phyloP scores from a whole-genome alignment of 2,888 invertebrate genomes.

The Trypoxylon attenuatum region DNA sequence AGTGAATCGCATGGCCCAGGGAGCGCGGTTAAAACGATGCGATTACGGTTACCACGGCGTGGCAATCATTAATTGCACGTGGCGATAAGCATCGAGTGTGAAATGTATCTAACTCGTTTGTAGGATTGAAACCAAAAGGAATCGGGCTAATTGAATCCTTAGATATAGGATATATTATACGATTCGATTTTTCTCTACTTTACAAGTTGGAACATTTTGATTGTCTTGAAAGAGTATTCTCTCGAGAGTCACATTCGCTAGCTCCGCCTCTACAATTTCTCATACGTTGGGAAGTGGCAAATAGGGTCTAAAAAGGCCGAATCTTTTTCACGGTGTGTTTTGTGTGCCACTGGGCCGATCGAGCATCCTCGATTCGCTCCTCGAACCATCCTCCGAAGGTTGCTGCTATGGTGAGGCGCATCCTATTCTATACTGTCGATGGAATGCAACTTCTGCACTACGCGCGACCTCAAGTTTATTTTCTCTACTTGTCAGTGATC shows the following conservation, averaged over 20 bases:
- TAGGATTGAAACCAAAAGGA: slow-evolving; percentile 34
- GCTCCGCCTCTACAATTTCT: slow-evolving; percentile 26
- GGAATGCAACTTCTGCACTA: not conserved
- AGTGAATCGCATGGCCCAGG: not conserved
- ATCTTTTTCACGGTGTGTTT: slow-evolving; percentile 58
- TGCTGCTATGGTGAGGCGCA: slow-evolving; percentile 13
- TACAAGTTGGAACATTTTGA: too few species aligned
- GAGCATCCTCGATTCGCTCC: slow-evolving; percentile 62
- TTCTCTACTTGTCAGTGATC: too few species aligned
- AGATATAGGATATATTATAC: not conserved
- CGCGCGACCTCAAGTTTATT: not conserved
- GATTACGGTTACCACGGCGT: not conserved
- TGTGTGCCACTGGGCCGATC: slow-evolving; percentile 73
- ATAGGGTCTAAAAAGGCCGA: slow-evolving; percentile 69
- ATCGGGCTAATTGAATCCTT: slow-evolving; percentile 14
- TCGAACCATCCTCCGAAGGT: slow-evolving; percentile 31
- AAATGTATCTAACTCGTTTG: not conserved
- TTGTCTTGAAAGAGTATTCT: too few species aligned
- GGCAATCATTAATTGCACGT: slow-evolving; percentile 3
- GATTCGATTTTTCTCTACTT: too few species aligned
- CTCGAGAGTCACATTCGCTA: not conserved
- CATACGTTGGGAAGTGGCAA: slow-evolving; percentile 66
- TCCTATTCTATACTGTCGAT: not conserved
- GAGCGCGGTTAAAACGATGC: not conserved
- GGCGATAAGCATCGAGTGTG: not conserved